Base-by-base conservation (phyloP, 2,888 invertebrate species). In the Euproctis similis region DNA sequence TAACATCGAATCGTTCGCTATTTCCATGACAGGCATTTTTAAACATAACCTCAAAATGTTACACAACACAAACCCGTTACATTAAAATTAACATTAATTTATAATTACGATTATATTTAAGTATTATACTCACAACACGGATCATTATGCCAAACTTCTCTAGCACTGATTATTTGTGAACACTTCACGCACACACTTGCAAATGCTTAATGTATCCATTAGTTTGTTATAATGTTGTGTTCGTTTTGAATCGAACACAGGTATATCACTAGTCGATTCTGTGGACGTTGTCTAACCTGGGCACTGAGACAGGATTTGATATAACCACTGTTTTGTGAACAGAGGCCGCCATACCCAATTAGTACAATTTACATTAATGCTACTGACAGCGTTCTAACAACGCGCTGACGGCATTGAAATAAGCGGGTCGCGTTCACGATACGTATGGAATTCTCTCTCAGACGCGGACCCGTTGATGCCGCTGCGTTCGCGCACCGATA, bases 341-440 rank as follows among this genome's bases (percentile, higher is more conserved):
- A 53, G 49, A 70, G 71, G 65, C 75, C 77, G 78, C 74, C 76
- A 77, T 76, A 53, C 65, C 71, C 74, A 80, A 82, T 81, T 82
- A 82, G 78, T 68, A 75, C 71, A 80, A 80, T 82, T 81, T 75
- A 81, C 71, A 75, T 76, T 63, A 61, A 61, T 51, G 52, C 56
- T 72, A 70, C 72, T 72, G 65, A 67, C 65, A 65, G 65, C 4
- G 6, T 70, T 69, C 67, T 67, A 69, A 73, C 62, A 64, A 65
- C 73, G 73, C 72, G 73, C 75, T 76, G 76, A 74, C 78, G 71
- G 73, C 69, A 73, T 75, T 64, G 71, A 69, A 75, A 72, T 74
- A 68, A 71, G 14, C 14, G 14, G 6, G 14, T 14, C 14, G 61
- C 67, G 53, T 68, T 73, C 61, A 67, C 76, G 75, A 78, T 76